Evolutionary conservation across 2,888 invertebrate species (phyloP), one percentile per base, ranked within the genome.

Genomic region (Gortyna flavago): DNA sequence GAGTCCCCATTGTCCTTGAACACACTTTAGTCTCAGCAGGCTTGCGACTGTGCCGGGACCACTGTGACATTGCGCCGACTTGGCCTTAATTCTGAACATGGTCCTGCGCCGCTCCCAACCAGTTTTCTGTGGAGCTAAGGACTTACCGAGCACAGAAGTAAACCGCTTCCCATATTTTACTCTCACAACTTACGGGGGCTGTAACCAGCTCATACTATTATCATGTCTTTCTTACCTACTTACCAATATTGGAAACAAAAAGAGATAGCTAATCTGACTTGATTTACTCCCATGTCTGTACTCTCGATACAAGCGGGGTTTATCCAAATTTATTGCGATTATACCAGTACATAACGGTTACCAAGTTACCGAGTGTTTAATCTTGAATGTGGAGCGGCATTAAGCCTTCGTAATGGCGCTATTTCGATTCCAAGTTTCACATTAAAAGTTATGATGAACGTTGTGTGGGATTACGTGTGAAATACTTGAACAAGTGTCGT

Each of bases 261-360:
- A 88, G 85, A 82, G 84, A 80, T 79, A 79, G 65, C 75, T 90
- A 92, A 91, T 91, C 91, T 87, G 88, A 88, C 89, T 88, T 91
- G 91, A 92, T 92, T 92, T 92, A 93, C 90, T 88, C 83, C 78
- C 85, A 86, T 84, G 84, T 77, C 88, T 80, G 70, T 87, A 79
- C 74, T 82, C 81, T 64, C 79, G 81, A 84, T 86, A 85, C 80
- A 84, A 73, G 79, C 67, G 59, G 72, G 86, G 80, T 84, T 89
- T 89, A 91, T 87, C 85, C 83, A 85, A 88, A 91, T 91, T 90
- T 90, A 91, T 91, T 87, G 86, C 89, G 87, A 88, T 89, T 86
- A 88, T 83, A 81, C 83, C 76, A 84, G 83, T 79, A 72, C 72
- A 74, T 79, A 80, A 79, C 64, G 73, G 76, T 81, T 80, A 83